phyloP scores from a whole-genome alignment of 2,888 invertebrate species.

The Phortica okadai region DNA sequence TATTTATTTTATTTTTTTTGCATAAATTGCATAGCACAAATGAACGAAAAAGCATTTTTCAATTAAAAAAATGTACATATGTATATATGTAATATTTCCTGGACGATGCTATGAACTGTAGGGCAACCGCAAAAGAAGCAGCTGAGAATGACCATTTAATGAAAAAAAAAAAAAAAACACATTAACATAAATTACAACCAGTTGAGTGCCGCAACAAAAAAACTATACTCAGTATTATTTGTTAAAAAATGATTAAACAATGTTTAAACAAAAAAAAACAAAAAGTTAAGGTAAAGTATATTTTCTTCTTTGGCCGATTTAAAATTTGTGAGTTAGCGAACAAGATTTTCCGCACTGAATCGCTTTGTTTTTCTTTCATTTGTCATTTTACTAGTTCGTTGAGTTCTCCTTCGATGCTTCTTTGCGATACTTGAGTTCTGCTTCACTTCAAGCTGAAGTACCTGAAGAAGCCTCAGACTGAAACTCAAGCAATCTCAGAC shows the following conservation, averaged over 20 bases:
- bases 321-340: too few species aligned
- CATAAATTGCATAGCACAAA: conserved; percentile 14
- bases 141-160: background rate
- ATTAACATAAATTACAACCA: background rate
- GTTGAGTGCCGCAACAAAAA: background rate
- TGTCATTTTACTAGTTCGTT: background rate
- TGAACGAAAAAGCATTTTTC: conserved; percentile 11
- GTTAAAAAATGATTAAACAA: background rate
- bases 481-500: conserved; percentile 5
- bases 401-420: background rate
- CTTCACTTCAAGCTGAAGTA: conserved; percentile 5
- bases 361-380: background rate
- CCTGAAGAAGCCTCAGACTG: conserved; percentile 19
- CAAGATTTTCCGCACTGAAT: too few species aligned
- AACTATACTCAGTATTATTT: background rate
- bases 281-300: too few species aligned
- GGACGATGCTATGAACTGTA: conserved; percentile 13
- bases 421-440: background rate
- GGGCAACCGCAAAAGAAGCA: conserved; percentile 22
- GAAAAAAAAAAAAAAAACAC: background rate
- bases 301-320: too few species aligned
- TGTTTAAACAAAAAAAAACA: too few species aligned
- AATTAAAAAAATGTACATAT: background rate
- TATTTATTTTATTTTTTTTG: conserved; percentile 8
- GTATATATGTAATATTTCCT: background rate